Conservation (phyloP, 1,140 invertebrate genomes). For the Notospermus geniculatus region DNA sequence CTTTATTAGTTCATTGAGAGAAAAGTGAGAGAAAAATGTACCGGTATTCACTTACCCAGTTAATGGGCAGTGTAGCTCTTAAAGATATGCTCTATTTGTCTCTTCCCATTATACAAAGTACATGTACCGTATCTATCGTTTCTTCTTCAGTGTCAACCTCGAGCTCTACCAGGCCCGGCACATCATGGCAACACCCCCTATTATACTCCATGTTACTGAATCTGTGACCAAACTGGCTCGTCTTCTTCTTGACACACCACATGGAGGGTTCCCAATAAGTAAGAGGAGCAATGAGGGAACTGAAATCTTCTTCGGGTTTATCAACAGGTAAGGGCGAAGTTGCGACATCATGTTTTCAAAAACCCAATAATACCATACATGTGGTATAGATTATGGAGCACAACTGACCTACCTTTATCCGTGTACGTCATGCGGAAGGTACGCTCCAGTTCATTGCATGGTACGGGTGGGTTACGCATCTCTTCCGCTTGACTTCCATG, state of each 20-base stretch:
- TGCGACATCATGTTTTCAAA: too few species aligned
- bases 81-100: neutral
- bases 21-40: too few species aligned
- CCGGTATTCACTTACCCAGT: too few species aligned
- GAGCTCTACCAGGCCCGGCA: slow-evolving; percentile 52
- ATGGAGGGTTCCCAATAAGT: slow-evolving; percentile 56
- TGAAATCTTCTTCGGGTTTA: slow-evolving; percentile 47
- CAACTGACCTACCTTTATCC: too few species aligned
- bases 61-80: neutral
- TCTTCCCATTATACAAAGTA: slow-evolving; percentile 37
- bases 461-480: too few species aligned
- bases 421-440: too few species aligned
- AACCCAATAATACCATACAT: too few species aligned
- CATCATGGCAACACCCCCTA: slow-evolving; percentile 52
- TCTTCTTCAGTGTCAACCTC: slow-evolving; percentile 50
- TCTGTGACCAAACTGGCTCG: slow-evolving; percentile 40
- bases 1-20: too few species aligned
- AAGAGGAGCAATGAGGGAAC: slow-evolving; percentile 30
- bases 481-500: too few species aligned
- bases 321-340: slow-evolving; percentile 49
- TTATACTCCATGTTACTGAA: slow-evolving; percentile 41
- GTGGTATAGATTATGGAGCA: too few species aligned
- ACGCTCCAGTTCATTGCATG: too few species aligned
- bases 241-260: slow-evolving; percentile 46
- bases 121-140: slow-evolving; percentile 40